Conservation (phyloP, 2,888 invertebrate genomes). For the Sicus ferrugineus region DNA sequence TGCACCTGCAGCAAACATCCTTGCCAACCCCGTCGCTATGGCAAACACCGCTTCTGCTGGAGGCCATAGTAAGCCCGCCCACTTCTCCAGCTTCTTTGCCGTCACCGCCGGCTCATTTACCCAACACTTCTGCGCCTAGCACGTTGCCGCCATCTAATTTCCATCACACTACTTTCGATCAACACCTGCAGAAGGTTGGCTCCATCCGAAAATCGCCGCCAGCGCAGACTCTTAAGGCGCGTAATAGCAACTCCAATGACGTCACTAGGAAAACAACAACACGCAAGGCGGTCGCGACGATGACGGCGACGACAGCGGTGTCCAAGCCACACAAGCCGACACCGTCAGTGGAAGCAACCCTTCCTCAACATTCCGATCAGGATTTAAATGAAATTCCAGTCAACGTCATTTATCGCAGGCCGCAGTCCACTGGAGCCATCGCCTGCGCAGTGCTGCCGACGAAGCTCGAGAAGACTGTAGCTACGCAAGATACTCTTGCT, state of each 20-base stretch:
- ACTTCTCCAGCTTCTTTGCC: conserved; percentile 53
- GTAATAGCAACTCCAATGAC: conserved; percentile 20
- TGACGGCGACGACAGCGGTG: not conserved
- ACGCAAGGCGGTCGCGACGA: not conserved
- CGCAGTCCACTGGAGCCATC: conserved; percentile 36
- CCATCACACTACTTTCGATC: conserved; percentile 61
- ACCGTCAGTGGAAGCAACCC: not conserved
- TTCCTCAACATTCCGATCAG: conserved; percentile 56
- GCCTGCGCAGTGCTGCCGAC: conserved; percentile 27
- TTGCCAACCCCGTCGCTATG: conserved; percentile 57
- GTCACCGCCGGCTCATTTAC: conserved; percentile 40
- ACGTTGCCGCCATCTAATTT: conserved; percentile 61
- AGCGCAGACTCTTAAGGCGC: conserved; percentile 24
- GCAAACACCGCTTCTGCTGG: conserved; percentile 58
- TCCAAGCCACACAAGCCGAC: conserved; percentile 11
- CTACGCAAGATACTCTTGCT: conserved; percentile 8
- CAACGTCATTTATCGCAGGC: conserved; percentile 60
- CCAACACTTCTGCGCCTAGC: conserved; percentile 36
- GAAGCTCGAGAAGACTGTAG: not conserved
- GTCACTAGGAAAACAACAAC: too few species aligned
- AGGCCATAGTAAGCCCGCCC: conserved; percentile 52
- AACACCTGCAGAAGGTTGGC: conserved; percentile 60
- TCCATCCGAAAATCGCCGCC: conserved; percentile 49
- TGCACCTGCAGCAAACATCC: conserved; percentile 42
- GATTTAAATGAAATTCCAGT: conserved; percentile 62